Evolutionary conservation across 2,113 vertebrate species (phyloP), one percentile per base, ranked within the genome.

Genomic region (Dasyprocta punctata): DNA sequence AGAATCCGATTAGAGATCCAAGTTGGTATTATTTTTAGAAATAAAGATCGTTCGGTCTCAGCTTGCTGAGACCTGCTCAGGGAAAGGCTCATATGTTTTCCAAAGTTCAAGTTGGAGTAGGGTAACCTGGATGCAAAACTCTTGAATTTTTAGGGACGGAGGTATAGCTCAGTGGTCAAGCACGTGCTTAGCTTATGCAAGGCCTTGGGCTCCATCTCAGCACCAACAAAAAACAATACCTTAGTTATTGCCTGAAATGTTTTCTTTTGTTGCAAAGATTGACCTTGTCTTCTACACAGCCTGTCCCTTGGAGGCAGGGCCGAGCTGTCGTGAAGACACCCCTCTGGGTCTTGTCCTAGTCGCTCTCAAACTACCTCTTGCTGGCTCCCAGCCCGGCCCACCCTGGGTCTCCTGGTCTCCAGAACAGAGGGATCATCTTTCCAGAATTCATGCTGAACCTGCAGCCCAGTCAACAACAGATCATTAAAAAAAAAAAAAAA

Each of bases 1-100:
- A 98, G 92, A 93, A 95, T 78, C 92, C 28, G 90, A 85, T 58
- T 17, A 22, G 94, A 97, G 95, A 98, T 98, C 97, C 98, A 98
- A 98, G 96, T 88, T 41, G 16, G 41, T 89, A 75, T 96, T 98
- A 98, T 98, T 98, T 98, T 98, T 98, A 97, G 98, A 98, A 97
- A 93, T 88, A 93, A 96, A 94, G 94, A 97, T 96, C 97, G 80
- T 88, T 93, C 88, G 4, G 19, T 67, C 97, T 77, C 96, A 94
- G 97, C 94, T 96, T 61, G 94, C 87, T 30, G 47, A 86, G 94
- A 44, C 56, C 52, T 95, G 92, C 58, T 94, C 24, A 2, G 81
- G 90, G 56, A 54, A 36, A 73, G 77, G 20, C 33, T 28, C 67
- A 5, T 30, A 8, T 71, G n/a, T 75, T 89, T 80, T 36, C 89